phyloP scores from a whole-genome alignment of 1,140 invertebrate species.

The Drosophila jambulina region DNA sequence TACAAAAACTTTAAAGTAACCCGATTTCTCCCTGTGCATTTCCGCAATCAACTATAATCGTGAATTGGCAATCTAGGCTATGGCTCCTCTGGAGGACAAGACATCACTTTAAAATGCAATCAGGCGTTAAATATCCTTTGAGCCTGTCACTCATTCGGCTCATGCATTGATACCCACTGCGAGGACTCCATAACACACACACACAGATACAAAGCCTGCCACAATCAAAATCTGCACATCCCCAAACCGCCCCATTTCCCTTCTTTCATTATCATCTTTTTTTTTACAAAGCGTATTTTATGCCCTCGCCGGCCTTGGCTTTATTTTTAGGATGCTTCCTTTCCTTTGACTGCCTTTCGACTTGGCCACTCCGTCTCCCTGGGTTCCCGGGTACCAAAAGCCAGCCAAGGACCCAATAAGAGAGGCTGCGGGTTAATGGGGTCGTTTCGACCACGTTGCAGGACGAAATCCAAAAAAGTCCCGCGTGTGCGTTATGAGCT shows the following conservation, averaged over 20 bases:
- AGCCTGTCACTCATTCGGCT: conserved; percentile 65
- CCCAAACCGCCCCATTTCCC: neutral
- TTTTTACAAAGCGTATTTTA: conserved; percentile 60
- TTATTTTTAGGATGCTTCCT: conserved; percentile 52
- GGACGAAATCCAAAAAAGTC: conserved; percentile 30
- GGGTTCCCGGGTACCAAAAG: conserved; percentile 5
- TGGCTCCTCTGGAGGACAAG: conserved; percentile 42
- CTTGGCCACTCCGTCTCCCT: conserved; percentile 14
- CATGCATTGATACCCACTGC: conserved; percentile 59
- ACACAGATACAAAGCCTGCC: neutral
- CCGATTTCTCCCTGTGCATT: conserved; percentile 11
- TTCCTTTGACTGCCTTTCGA: conserved; percentile 45
- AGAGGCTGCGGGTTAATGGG: conserved; percentile 53
- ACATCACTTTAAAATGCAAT: conserved; percentile 74
- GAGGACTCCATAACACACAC: neutral
- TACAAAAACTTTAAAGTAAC: neutral
- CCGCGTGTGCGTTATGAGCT: conserved; percentile 41
- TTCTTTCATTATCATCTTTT: conserved; percentile 54
- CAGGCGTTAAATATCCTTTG: conserved; percentile 76
- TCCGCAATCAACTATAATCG: conserved; percentile 36
- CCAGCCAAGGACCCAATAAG: conserved; percentile 10
- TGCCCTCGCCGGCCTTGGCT: conserved; percentile 47
- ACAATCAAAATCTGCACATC: conserved; percentile 22
- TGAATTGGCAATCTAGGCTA: conserved; percentile 50
- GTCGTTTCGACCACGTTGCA: conserved; percentile 52